These are phyloP conservation scores for Cerastis rubricosa DNA, from an alignment of 2,888 invertebrate genomes.

Conservation along the genomic window DNA sequence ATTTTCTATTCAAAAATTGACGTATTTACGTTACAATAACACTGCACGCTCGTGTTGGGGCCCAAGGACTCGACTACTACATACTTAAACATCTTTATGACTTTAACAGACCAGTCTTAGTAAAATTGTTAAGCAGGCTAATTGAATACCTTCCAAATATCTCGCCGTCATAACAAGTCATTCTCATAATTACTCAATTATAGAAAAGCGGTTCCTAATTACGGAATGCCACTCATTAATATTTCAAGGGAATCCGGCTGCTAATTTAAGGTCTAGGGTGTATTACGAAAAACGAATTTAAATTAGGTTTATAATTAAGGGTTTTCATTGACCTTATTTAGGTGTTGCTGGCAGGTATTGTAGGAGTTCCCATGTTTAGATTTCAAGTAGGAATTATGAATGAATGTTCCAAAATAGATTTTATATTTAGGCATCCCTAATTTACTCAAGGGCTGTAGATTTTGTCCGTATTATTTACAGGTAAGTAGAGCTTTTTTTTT, in stretches of 20 bases:
- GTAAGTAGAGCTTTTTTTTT: background rate
- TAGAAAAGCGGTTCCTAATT: slow-evolving; percentile 35
- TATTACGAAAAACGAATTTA: slow-evolving; percentile 46
- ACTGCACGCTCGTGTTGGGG: too few species aligned
- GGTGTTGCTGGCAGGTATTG: slow-evolving; percentile 26
- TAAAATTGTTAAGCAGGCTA: too few species aligned
- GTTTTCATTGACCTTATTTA: slow-evolving; percentile 9
- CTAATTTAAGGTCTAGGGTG: slow-evolving; percentile 35
- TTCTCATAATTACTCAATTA: slow-evolving; percentile 45
- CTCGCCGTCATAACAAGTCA: background rate
- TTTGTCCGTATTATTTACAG: slow-evolving; percentile 1
- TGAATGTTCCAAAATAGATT: background rate
- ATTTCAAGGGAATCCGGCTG: slow-evolving; percentile 34
- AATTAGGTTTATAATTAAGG: slow-evolving; percentile 49
- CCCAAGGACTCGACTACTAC: too few species aligned
- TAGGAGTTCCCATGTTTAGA: slow-evolving; percentile 7
- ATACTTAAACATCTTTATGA: too few species aligned
- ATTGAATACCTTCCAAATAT: background rate
- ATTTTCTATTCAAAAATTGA: too few species aligned
- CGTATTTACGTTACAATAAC: too few species aligned
- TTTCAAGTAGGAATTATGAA: background rate
- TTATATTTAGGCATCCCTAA: background rate
- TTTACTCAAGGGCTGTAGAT: background rate
- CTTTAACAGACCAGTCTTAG: too few species aligned
- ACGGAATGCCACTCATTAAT: slow-evolving; percentile 52